A percentile compares a stretch with the other conserved stretches of the same genome.
Evolutionary conservation across 1,140 invertebrate genomes (phyloP).

Genomic region (Eurosta solidaginis): DNA sequence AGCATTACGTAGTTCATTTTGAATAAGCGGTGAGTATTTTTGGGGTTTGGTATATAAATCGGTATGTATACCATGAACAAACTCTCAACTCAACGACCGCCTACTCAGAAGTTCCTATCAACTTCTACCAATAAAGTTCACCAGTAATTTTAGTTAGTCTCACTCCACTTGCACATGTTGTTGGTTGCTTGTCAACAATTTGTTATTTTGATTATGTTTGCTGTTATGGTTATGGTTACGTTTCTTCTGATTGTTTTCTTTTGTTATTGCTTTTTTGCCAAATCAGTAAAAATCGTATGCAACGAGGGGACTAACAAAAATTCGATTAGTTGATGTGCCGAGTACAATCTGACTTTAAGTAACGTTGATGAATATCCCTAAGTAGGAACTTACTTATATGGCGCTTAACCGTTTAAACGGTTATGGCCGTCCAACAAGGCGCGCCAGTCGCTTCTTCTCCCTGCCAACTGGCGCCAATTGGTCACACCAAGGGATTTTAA

Average conservation of each 20-base stretch:
- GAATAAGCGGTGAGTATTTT: neutral
- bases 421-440: too few relatives aligned
- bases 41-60: neutral
- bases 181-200: conserved; percentile 8
- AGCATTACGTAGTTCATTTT: neutral
- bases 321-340: neutral
- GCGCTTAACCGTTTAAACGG: too few relatives aligned
- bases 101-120: neutral
- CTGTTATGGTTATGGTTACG: conserved; percentile 4
- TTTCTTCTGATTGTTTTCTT: neutral
- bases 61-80: neutral
- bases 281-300: neutral
- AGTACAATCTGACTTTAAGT: too few relatives aligned
- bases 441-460: too few relatives aligned
- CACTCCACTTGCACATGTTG: neutral
- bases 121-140: neutral
- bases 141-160: neutral
- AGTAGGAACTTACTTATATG: too few relatives aligned
- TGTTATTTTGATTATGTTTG: neutral
- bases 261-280: neutral
- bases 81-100: neutral
- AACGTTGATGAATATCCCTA: too few relatives aligned
- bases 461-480: too few relatives aligned
- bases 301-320: too few relatives aligned
- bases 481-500: too few relatives aligned